A percentile compares a stretch with the other conserved stretches of the same genome.
These are phyloP conservation scores for Denticeps clupeoides DNA, from an alignment of 2,797 vertebrate genomes.

Conservation along the genomic window DNA sequence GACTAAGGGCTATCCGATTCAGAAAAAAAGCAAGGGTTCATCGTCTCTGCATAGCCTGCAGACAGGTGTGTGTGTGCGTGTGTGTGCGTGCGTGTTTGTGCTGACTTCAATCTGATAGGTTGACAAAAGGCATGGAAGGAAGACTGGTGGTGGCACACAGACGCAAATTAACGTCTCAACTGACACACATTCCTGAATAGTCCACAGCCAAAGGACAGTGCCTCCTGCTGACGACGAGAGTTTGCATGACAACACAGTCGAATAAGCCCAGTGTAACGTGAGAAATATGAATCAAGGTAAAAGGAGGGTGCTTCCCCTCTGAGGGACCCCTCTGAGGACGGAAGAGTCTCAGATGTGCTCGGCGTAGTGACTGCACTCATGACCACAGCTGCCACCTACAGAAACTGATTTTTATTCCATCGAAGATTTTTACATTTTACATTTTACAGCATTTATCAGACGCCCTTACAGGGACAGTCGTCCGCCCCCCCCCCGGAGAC, in stretches of 20 bases:
- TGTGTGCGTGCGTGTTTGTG: no score
- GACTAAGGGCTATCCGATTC: slow-evolving; percentile 63
- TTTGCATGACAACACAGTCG: slow-evolving; percentile 30
- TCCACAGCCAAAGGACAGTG: slow-evolving; percentile 31
- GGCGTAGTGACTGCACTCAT: no score
- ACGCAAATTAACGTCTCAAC: slow-evolving; percentile 59
- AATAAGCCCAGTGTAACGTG: slow-evolving; percentile 38
- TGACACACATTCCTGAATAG: slow-evolving; percentile 44
- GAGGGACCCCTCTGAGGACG: no score
- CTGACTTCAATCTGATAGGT: slow-evolving; percentile 58
- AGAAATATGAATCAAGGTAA: background rate
- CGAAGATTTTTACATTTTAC: no score
- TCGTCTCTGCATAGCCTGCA: slow-evolving; percentile 61
- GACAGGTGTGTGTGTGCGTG: slow-evolving; percentile 67
- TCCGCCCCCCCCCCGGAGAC: no score
- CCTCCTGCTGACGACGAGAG: slow-evolving; percentile 33
- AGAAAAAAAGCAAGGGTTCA: slow-evolving; percentile 60
- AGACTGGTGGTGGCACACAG: slow-evolving; percentile 43
- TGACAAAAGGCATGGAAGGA: slow-evolving; percentile 46
- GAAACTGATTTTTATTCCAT: no score
- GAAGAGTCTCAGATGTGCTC: no score
- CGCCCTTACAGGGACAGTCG: no score
- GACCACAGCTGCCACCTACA: no score
- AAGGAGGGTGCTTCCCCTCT: background rate
- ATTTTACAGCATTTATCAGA: no score